Evolutionary conservation across 2,113 vertebrate species (phyloP).

Genomic region (Sminthopsis crassicaudata): DNA sequence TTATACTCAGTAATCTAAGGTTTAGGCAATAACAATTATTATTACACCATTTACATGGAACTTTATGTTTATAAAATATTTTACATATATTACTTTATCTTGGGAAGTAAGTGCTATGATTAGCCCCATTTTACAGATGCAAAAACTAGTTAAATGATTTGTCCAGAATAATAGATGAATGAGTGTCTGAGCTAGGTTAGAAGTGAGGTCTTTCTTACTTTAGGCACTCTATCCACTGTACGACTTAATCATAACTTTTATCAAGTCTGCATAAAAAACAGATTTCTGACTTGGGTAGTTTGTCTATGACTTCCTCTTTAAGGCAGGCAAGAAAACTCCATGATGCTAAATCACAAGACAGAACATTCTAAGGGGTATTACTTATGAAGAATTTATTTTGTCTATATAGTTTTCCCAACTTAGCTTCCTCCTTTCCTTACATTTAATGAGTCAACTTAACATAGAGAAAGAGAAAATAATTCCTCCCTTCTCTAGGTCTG

Average conservation of each 20-base stretch:
- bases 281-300: background rate
- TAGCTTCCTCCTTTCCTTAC: background rate
- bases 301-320: background rate
- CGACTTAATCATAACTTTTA: background rate
- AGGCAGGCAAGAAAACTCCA: background rate
- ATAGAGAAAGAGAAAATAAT: background rate
- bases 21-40: background rate
- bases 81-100: background rate
- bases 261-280: background rate
- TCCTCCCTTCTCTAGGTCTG: background rate
- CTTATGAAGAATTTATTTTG: background rate
- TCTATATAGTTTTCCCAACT: background rate
- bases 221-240: background rate
- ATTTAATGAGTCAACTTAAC: background rate
- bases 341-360: background rate
- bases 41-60: background rate
- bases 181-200: background rate
- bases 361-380: background rate
- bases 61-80: background rate
- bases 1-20: too few species aligned
- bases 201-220: background rate
- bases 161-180: background rate
- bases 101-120: background rate
- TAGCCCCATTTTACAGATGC: background rate
- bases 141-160: background rate